Evolutionary conservation across 2,888 invertebrate genomes (phyloP).

Genomic region (Linnaemya vulpina): DNA sequence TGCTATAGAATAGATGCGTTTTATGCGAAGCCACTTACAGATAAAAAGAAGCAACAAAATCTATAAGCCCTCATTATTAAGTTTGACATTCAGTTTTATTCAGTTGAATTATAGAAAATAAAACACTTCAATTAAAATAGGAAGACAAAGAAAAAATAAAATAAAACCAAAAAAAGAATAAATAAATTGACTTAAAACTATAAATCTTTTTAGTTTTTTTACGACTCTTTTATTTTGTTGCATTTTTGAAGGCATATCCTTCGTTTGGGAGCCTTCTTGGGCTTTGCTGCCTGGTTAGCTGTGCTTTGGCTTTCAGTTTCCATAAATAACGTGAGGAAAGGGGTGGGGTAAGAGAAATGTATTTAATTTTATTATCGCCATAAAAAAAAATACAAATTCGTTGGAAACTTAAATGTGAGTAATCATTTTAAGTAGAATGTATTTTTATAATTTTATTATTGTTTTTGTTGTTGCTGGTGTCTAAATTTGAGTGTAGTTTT

Average conservation of each 20-base stretch:
- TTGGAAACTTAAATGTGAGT: constrained; percentile 17
- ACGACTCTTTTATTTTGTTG: constrained; percentile 4
- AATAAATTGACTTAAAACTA: constrained; percentile 55
- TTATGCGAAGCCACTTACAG: constrained; percentile 14
- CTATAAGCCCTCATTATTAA: constrained; percentile 2
- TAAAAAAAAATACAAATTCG: constrained; percentile 53
- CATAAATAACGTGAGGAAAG: not conserved
- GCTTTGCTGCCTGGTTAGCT: constrained; percentile 35
- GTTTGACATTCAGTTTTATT: constrained; percentile 42
- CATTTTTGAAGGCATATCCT: constrained; percentile 24
- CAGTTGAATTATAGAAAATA: constrained; percentile 46
- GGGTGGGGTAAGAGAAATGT: constrained; percentile 12
- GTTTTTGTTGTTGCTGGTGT: constrained; percentile 3
- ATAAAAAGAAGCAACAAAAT: constrained; percentile 14
- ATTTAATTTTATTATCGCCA: constrained; percentile 65
- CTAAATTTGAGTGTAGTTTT: constrained; percentile 24
- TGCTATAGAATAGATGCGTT: constrained; percentile 32
- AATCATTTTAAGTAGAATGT: constrained; percentile 9
- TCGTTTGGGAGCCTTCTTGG: not conserved
- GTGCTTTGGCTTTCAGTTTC: not conserved
- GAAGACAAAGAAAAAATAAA: not conserved
- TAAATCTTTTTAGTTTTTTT: constrained; percentile 57
- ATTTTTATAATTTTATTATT: not conserved
- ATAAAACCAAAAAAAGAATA: not conserved
- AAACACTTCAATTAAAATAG: constrained; percentile 46